Evolutionary conservation across 2,797 vertebrate genomes (phyloP), one percentile per base, ranked within the genome.

Genomic region (Choloepus didactylus): DNA sequence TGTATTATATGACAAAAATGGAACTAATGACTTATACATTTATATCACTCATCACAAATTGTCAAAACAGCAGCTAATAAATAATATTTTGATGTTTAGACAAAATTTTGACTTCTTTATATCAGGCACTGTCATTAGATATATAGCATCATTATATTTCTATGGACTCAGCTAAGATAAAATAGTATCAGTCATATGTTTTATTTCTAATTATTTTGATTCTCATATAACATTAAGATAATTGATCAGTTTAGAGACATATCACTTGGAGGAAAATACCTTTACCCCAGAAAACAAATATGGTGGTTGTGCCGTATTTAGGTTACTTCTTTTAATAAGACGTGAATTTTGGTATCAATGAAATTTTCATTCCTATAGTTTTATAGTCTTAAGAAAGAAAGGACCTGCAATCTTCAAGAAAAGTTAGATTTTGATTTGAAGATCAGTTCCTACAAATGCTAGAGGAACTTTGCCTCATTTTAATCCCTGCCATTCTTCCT

Each of bases 131-230:
- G 23, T 29, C 44, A 51, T 59, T 84, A 60, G 29, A 62, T 87
- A 93, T 86, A 69, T 7, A 76, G 15, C 14, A 67, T 83, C 11
- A n/a, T 25, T 54, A n/a, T 21, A 59, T 49, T 62, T 87, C 31
- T 59, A 72, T 59, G 27, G 35, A 81, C 29, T 90, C 15, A 85
- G 93, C 18, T 38, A 60, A 90, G 41, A 70, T 84, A 54, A 93
- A 67, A 75, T 75, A 73, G 10, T 87, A 56, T 41, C 41, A 69
- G 38, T 64, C 41, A 60, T 9, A 35, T 54, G 29, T 49, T 72
- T 76, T 66, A 16, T 69, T 59, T 54, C 51, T 66, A 87, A 80
- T 41, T 82, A 5, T 72, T 83, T 76, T 19, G 25, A 46, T 66
- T 60, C 93, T 75, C 59, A 72, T 46, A 15, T 56, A 69, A 54